A percentile compares a stretch with the other conserved stretches of the same genome.
Conservation (phyloP, 1,140 invertebrate genomes). For the Portunus trituberculatus region DNA sequence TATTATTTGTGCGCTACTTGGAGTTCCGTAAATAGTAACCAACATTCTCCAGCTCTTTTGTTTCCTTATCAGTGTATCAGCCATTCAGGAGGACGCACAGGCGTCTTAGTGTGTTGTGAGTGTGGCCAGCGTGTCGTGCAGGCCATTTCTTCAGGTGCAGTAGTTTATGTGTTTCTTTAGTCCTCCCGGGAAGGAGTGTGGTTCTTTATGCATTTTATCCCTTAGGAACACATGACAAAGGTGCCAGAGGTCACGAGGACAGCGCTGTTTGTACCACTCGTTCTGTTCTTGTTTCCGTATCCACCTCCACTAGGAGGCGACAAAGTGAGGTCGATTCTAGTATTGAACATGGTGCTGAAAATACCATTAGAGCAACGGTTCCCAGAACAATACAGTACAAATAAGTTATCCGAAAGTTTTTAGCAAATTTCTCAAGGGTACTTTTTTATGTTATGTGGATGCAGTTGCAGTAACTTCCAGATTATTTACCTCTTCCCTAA, state of each 20-base stretch:
- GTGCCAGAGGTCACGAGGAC: not conserved
- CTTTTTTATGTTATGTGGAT: not conserved
- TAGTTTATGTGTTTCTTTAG: not conserved
- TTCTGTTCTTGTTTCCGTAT: not conserved
- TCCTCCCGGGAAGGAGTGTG: not conserved
- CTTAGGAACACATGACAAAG: not conserved
- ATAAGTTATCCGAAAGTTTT: not conserved
- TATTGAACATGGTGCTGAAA: not conserved
- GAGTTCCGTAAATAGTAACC: not conserved
- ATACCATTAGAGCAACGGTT: not conserved
- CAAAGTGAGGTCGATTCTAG: not conserved
- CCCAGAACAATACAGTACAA: slow-evolving; percentile 13
- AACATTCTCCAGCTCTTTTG: not conserved
- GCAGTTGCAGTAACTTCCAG: not conserved
- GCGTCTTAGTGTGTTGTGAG: not conserved
- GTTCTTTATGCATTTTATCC: not conserved
- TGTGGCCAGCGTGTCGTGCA: not conserved
- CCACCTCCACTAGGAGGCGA: not conserved
- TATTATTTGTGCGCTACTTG: not conserved
- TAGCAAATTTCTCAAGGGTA: not conserved
- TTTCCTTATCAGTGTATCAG: no score
- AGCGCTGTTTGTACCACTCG: not conserved
- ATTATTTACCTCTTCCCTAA: not conserved
- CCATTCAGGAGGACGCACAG: not conserved
- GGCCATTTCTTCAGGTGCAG: not conserved